Percentiles rank a stretch among this genome's conserved stretches.
Evolutionary conservation across 2,113 vertebrate genomes (phyloP).

Genomic region (Peromyscus leucopus): DNA sequence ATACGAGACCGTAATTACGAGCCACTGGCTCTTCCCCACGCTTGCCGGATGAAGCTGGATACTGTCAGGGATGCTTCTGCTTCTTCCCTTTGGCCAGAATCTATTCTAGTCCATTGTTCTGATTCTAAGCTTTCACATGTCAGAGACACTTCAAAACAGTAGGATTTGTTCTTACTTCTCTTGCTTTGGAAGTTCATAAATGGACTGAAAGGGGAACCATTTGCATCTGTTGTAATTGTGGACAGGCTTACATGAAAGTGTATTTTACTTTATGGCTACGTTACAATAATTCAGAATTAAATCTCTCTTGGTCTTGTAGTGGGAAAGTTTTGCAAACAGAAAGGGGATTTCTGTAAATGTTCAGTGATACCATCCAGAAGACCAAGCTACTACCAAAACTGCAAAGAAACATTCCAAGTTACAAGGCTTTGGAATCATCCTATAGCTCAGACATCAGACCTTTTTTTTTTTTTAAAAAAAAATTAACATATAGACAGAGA

Average conservation of each 20-base stretch:
- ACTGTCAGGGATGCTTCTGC: not conserved
- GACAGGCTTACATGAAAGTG: not conserved
- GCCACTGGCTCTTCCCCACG: not conserved
- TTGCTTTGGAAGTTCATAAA: constrained; percentile 36
- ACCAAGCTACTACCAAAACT: not conserved
- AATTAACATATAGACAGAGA: not conserved
- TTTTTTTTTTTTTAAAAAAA: not conserved
- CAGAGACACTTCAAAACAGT: not conserved
- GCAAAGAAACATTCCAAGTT: not conserved
- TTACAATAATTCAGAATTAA: not conserved
- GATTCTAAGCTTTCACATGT: constrained; percentile 22
- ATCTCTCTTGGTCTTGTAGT: not conserved
- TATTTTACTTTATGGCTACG: constrained; percentile 6
- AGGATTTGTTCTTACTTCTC: not conserved
- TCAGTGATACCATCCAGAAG: not conserved
- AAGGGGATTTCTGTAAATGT: constrained; percentile 18
- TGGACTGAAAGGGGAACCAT: not conserved
- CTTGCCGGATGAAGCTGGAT: not conserved
- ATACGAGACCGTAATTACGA: not conserved
- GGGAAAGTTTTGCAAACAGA: not conserved
- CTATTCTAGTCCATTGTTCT: not conserved
- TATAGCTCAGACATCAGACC: not conserved
- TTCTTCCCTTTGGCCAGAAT: not conserved
- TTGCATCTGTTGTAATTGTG: not conserved
- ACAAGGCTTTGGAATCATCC: not conserved